A percentile compares a stretch with the other conserved stretches of the same genome.
These are phyloP conservation scores for Zeugodacus cucurbitae DNA, from an alignment of 1,140 invertebrate species.

Conservation along the genomic window DNA sequence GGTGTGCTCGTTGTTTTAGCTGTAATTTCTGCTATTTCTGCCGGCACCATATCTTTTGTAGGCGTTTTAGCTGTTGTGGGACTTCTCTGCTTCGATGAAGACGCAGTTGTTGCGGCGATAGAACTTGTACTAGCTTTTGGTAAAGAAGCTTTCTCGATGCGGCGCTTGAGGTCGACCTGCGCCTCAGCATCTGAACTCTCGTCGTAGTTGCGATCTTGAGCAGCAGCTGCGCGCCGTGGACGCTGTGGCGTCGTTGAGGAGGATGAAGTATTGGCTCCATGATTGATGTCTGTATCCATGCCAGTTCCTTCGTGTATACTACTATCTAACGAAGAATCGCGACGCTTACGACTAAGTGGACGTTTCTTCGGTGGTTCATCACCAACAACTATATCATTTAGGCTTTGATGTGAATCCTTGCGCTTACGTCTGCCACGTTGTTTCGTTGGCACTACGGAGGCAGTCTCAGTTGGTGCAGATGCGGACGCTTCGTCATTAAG, in stretches of 20 bases:
- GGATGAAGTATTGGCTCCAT: not conserved
- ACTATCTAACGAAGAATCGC: not conserved
- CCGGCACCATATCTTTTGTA: too few relatives aligned
- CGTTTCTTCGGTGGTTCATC: slow-evolving; percentile 29
- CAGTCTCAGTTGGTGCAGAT: not conserved
- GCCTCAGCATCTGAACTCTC: slow-evolving; percentile 57
- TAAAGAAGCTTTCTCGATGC: not conserved
- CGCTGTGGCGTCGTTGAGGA: slow-evolving; percentile 15
- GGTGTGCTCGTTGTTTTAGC: not conserved
- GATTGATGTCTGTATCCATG: not conserved
- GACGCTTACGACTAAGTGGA: not conserved
- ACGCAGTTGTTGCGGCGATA: not conserved
- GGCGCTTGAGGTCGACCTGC: not conserved
- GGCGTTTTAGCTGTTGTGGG: not conserved
- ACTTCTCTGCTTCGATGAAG: not conserved
- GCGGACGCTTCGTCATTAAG: not conserved
- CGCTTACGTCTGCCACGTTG: slow-evolving; percentile 10
- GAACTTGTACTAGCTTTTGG: slow-evolving; percentile 6
- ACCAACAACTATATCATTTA: not conserved
- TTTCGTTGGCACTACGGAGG: not conserved
- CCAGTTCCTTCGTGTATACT: slow-evolving; percentile 1
- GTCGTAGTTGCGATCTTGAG: slow-evolving; percentile 52
- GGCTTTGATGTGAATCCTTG: not conserved
- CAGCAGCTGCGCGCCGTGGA: slow-evolving; percentile 47
- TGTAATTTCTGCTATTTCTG: not conserved